Evolutionary conservation across 2,888 invertebrate genomes (phyloP).

Genomic region (Polydrusus pterygomalis): DNA sequence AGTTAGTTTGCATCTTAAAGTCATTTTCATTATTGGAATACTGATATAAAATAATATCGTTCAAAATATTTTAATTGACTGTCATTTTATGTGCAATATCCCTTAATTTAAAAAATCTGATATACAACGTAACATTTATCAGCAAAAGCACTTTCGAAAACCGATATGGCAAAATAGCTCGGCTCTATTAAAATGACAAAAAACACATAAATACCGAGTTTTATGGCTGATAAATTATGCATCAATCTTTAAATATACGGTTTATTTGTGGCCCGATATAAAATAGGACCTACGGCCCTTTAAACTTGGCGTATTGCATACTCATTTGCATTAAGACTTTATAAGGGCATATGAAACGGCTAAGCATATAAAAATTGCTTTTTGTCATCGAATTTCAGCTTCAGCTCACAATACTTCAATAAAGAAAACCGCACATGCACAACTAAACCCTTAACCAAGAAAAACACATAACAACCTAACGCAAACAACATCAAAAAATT

Average conservation of each 20-base stretch:
- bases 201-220: conserved; percentile 65
- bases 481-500: too few species aligned
- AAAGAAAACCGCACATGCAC: too few species aligned
- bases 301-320: background rate
- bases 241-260: conserved; percentile 68
- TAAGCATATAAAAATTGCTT: too few species aligned
- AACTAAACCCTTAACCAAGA: too few species aligned
- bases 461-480: too few species aligned
- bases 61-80: conserved; percentile 8
- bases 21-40: background rate
- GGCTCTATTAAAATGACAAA: conserved; percentile 61
- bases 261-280: conserved; percentile 64
- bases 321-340: too few species aligned
- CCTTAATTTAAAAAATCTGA: conserved; percentile 24
- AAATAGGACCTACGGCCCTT: conserved; percentile 26
- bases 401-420: too few species aligned
- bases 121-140: conserved; percentile 46
- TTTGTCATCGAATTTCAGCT: too few species aligned
- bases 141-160: conserved; percentile 55
- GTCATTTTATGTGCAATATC: conserved; percentile 17
- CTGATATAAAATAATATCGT: background rate
- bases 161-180: conserved; percentile 56
- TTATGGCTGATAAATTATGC: conserved; percentile 68
- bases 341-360: too few species aligned
- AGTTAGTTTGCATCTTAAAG: background rate